Conservation (phyloP, 1,140 invertebrate species). For the Cepaea nemoralis region DNA sequence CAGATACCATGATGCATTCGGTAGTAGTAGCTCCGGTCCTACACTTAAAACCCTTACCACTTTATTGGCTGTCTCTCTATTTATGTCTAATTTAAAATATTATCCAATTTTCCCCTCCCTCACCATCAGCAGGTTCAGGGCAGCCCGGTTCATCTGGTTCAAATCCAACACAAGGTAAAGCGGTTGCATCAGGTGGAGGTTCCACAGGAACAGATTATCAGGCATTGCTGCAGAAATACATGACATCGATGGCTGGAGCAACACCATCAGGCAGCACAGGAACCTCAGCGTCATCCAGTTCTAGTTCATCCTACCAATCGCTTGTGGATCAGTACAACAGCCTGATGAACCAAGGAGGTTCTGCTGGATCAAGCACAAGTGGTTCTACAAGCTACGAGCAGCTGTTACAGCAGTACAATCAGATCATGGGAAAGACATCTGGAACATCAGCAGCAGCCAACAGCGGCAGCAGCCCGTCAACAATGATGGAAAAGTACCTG, state of each 20-base stretch:
- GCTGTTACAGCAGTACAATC: background rate
- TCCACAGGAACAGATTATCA: background rate
- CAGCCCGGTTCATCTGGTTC: background rate
- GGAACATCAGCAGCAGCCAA: background rate
- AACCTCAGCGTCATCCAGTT: background rate
- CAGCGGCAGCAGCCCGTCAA: background rate
- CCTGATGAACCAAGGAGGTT: background rate
- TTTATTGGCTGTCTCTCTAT: too few relatives aligned
- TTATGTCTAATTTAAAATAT: too few relatives aligned
- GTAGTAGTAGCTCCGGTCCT: too few relatives aligned
- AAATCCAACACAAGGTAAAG: background rate
- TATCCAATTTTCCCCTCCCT: too few relatives aligned
- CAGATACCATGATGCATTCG: too few relatives aligned
- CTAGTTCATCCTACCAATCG: background rate
- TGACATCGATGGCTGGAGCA: background rate
- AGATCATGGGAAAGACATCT: background rate
- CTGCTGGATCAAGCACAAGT: background rate
- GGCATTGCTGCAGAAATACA: background rate
- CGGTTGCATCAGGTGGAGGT: background rate
- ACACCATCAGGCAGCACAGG: background rate
- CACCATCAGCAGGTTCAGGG: background rate
- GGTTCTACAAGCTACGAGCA: background rate
- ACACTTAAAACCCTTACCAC: too few relatives aligned
- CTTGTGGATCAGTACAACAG: conserved; percentile 15
- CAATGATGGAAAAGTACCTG: background rate